A percentile compares a stretch with the other conserved stretches of the same genome.
Conservation (phyloP, 2,797 vertebrate genomes). For the Hephaestus fuliginosus region DNA sequence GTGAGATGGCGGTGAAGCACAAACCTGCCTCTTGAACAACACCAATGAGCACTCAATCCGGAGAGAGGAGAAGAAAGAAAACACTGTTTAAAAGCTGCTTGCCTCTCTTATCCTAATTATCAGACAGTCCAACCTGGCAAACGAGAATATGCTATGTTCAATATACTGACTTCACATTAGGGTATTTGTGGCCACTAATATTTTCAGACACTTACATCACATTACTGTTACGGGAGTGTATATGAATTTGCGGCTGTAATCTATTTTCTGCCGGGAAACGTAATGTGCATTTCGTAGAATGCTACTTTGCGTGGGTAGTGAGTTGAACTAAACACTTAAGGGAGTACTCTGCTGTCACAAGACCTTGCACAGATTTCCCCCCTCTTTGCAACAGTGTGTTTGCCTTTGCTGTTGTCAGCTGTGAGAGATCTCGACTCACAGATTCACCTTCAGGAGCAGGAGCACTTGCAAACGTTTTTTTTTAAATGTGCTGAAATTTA, state of each 20-base stretch:
- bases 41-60: not conserved
- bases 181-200: conserved; percentile 17
- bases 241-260: conserved; percentile 5
- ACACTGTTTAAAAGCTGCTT: conserved; percentile 15
- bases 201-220: conserved; percentile 39
- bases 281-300: conserved; percentile 19
- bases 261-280: conserved; percentile 19
- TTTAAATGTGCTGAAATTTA: conserved; percentile 8
- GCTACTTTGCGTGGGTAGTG: conserved; percentile 17
- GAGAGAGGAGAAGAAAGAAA: conserved; percentile 1
- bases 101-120: conserved; percentile 12
- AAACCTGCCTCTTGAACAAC: conserved; percentile 21
- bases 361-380: conserved; percentile 19
- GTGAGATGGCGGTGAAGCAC: conserved; percentile 17
- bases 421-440: conserved; percentile 36
- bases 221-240: not conserved
- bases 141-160: conserved; percentile 25
- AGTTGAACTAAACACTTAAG: conserved; percentile 35
- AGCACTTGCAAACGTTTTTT: not conserved
- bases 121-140: conserved; percentile 15
- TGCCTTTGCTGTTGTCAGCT: conserved; percentile 31
- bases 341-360: conserved; percentile 44
- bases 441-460: conserved; percentile 20
- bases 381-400: conserved; percentile 12
- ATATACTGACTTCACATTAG: conserved; percentile 20